phyloP scores from a whole-genome alignment of 2,113 vertebrate genomes.

The Riparia riparia region DNA sequence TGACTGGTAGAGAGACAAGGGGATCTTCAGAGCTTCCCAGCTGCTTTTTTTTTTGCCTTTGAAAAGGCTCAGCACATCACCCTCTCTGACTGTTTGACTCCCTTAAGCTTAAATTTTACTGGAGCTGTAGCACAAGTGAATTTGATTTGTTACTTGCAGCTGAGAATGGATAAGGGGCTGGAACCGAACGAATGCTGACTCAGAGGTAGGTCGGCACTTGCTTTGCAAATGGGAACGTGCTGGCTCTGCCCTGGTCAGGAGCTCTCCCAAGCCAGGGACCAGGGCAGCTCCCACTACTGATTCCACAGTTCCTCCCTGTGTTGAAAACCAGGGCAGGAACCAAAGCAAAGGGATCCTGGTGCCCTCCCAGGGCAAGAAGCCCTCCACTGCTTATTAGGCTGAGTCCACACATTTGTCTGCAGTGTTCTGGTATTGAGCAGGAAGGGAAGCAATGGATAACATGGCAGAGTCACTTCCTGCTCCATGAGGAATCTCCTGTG shows the following conservation, averaged over 20 bases:
- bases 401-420: neutral
- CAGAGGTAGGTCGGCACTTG: neutral
- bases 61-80: neutral
- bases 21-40: neutral
- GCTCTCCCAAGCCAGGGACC: neutral
- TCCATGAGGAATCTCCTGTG: neutral
- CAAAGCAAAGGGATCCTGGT: rapidly evolving
- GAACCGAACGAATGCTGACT: neutral
- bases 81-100: neutral
- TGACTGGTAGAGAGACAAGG: too few species aligned
- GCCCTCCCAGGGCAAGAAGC: neutral
- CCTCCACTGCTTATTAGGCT: neutral
- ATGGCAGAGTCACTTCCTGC: neutral
- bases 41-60: neutral
- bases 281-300: neutral
- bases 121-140: neutral
- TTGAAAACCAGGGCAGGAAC: neutral
- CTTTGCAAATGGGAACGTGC: neutral
- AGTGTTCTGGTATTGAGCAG: neutral
- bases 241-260: neutral
- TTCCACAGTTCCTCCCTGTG: neutral
- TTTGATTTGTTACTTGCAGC: neutral
- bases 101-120: neutral
- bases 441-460: neutral
- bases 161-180: neutral